Evolutionary conservation across 2,888 invertebrate genomes (phyloP).

Genomic region (Zele albiditarsus): DNA sequence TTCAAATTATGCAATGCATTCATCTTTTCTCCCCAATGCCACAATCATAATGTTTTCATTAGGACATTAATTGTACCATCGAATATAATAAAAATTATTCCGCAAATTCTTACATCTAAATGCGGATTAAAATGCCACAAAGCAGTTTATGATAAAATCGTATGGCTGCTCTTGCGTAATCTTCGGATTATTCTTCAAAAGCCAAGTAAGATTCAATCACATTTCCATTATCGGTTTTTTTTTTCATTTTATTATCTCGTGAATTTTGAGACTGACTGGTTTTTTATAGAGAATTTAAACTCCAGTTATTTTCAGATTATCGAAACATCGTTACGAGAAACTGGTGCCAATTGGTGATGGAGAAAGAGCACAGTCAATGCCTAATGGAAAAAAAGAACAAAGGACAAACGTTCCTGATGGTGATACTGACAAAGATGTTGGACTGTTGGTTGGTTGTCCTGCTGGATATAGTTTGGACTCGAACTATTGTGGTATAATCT

Average conservation of each 20-base stretch:
- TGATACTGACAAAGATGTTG: slow-evolving; percentile 58
- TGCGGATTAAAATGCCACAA: slow-evolving; percentile 61
- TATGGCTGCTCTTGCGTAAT: slow-evolving; percentile 57
- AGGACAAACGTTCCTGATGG: slow-evolving; percentile 48
- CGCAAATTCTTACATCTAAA: slow-evolving; percentile 51
- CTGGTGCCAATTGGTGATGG: slow-evolving; percentile 55
- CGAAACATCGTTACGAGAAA: slow-evolving; percentile 56
- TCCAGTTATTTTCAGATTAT: slow-evolving; percentile 65
- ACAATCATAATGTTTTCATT: slow-evolving; percentile 54
- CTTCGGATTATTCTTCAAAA: slow-evolving; percentile 56
- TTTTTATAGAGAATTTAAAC: slow-evolving; percentile 66
- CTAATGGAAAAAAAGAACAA: slow-evolving; percentile 33
- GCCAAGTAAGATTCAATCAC: slow-evolving; percentile 56
- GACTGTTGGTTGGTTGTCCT: slow-evolving; percentile 63
- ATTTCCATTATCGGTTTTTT: neutral
- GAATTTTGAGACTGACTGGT: slow-evolving; percentile 48
- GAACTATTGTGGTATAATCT: slow-evolving; percentile 60
- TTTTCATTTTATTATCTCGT: neutral
- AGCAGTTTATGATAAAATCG: slow-evolving; percentile 61
- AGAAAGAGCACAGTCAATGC: slow-evolving; percentile 36
- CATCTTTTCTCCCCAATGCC: slow-evolving; percentile 59
- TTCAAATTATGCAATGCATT: slow-evolving; percentile 58
- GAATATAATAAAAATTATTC: slow-evolving; percentile 56
- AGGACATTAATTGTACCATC: slow-evolving; percentile 51
- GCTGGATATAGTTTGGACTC: slow-evolving; percentile 62